phyloP scores from a whole-genome alignment of 2,888 invertebrate species.

The Idaea biselata region DNA sequence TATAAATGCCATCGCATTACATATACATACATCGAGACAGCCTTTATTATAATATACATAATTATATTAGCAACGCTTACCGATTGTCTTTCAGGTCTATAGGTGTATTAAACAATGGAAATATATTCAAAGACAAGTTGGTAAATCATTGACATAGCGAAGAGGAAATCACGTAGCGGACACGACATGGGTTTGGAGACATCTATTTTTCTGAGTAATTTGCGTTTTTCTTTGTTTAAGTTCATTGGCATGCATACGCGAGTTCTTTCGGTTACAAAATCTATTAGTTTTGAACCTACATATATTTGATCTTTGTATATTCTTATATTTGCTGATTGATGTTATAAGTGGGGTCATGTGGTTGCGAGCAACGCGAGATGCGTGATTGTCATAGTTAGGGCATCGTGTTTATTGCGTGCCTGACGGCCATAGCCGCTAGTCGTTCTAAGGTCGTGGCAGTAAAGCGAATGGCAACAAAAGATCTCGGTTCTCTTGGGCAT shows the following conservation, averaged over 20 bases:
- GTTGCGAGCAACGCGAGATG: conserved; percentile 10
- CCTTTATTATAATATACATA: conserved; percentile 43
- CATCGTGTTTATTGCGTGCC: conserved; percentile 56
- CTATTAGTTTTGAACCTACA: conserved; percentile 17
- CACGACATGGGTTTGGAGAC: conserved; percentile 51
- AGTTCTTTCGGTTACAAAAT: conserved; percentile 11
- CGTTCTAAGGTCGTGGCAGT: conserved; percentile 35
- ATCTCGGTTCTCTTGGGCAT: conserved; percentile 61
- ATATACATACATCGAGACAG: conserved; percentile 37
- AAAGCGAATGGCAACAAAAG: conserved; percentile 74
- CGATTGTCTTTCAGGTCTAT: conserved; percentile 62
- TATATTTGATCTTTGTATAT: conserved; percentile 11
- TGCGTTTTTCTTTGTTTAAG: conserved; percentile 28
- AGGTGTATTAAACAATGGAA: conserved; percentile 66
- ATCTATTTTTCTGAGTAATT: conserved; percentile 44
- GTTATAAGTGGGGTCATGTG: conserved; percentile 13
- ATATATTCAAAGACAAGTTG: conserved; percentile 52
- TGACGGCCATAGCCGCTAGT: conserved; percentile 57
- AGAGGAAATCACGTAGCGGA: conserved; percentile 70
- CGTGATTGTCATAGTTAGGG: conserved; percentile 30
- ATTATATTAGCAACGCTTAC: conserved; percentile 66
- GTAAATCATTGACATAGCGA: conserved; percentile 51
- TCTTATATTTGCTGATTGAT: not conserved
- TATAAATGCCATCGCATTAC: conserved; percentile 72
- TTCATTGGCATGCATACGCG: conserved; percentile 32